Evolutionary conservation across 2,113 vertebrate species (phyloP).

Genomic region (Callipepla squamata): DNA sequence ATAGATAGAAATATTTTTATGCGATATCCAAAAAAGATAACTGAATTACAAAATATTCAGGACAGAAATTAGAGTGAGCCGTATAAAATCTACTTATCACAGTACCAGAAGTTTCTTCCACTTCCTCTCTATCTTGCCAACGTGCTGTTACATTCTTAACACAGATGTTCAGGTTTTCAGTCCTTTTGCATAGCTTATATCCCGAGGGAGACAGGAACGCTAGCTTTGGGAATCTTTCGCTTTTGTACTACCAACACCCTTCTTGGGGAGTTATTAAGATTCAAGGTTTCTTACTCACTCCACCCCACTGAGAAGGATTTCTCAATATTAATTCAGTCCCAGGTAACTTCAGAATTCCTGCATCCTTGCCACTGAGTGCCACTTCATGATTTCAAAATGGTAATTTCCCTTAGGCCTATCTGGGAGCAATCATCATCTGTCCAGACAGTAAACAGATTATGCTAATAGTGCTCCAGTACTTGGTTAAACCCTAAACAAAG

Average conservation of each 20-base stretch:
- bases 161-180: background rate
- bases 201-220: background rate
- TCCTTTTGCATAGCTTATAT: background rate
- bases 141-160: background rate
- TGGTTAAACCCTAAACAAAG: background rate
- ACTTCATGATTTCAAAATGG: background rate
- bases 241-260: background rate
- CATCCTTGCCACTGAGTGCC: background rate
- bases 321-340: background rate
- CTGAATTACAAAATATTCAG: background rate
- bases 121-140: background rate
- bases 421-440: background rate
- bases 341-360: background rate
- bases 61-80: background rate
- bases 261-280: background rate
- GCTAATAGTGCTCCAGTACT: background rate
- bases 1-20: background rate
- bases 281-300: background rate
- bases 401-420: background rate
- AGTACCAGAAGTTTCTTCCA: background rate
- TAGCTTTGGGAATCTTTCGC: background rate
- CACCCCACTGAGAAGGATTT: background rate
- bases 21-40: background rate
- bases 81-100: background rate
- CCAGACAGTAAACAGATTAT: background rate